Evolutionary conservation across 2,888 invertebrate species (phyloP), one percentile per base, ranked within the genome.

Genomic region (Torymus tubicola): DNA sequence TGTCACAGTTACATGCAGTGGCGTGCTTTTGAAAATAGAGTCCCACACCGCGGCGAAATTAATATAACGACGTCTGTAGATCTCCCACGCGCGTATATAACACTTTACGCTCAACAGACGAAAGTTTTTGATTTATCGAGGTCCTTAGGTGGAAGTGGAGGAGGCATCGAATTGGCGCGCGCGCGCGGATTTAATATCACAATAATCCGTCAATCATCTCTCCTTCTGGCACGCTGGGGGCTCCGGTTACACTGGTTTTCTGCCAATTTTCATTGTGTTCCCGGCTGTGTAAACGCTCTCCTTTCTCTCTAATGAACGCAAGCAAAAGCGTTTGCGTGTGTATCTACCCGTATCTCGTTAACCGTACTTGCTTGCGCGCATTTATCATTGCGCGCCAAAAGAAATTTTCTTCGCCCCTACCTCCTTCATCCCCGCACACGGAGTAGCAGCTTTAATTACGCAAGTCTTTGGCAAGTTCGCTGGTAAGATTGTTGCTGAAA

Each of bases 161-260:
- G 31, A 31, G 31, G 31, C 31, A 31, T 31, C 31, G 31, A 31
- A 2, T 31, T 31, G 31, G 31, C 31, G 31, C 16, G 1, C 50
- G 68, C n/a, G 16, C 5, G 16, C 16, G 14, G 69, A 24, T 79
- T 65, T 77, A 77, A 77, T 80, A 80, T 65, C 80, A 77, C 80
- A 80, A 82, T 82, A 70, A 82, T 80, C 71, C 74, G 64, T 77
- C 82, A 78, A 82, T 80, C 82, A 71, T 55, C 57, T 75, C 24
- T 73, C 18, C 63, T 67, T 81, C 74, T 78, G 65, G 78, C 61
- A 31, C 42, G 31, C 11, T 31, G 24, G 0, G 13, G 64, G 52
- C 31, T 31, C 31, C 31, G 13, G 57, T 16, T 61, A 52, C 21
- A 16, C 71, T 81, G 81, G 75, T 81, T 76, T 75, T 18, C 42